These are phyloP conservation scores for Mastigias papua DNA, from an alignment of 30 jellyfish, hydroid and myxozoan species.

Conservation along the genomic window DNA sequence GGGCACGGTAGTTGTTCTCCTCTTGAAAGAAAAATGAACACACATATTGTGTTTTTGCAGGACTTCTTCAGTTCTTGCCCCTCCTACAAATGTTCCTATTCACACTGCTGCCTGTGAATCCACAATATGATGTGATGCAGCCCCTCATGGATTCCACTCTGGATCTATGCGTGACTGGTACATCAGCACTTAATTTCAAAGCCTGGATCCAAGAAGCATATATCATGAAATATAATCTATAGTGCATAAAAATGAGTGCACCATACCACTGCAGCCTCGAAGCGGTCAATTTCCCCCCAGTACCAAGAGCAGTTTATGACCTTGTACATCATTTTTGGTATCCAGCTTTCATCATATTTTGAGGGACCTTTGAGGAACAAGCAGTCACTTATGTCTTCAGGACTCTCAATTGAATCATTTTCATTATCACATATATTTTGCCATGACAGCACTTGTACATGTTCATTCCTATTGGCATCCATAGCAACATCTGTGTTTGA, in stretches of 20 bases:
- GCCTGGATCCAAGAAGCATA: neutral
- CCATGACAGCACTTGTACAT: constrained; percentile 54
- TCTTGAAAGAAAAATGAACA: too few relatives aligned
- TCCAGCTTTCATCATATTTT: constrained; percentile 13
- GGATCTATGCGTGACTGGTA: too few relatives aligned
- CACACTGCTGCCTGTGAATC: neutral
- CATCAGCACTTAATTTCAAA: too few relatives aligned
- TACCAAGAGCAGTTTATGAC: constrained; percentile 67
- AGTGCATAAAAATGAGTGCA: too few relatives aligned
- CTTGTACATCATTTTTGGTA: constrained; percentile 52
- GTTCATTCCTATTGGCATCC: constrained; percentile 57
- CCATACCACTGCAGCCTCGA: constrained; percentile 73
- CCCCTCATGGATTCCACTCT: neutral
- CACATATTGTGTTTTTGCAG: too few relatives aligned
- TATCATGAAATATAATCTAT: neutral
- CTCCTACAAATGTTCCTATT: neutral
- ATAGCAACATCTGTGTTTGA: constrained; percentile 44
- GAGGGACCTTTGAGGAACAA: neutral
- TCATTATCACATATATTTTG: neutral
- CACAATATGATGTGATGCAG: too few relatives aligned
- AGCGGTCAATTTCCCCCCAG: constrained; percentile 75
- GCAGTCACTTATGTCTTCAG: constrained; percentile 16
- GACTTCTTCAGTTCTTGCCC: too few relatives aligned
- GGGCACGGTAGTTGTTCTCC: too few relatives aligned
- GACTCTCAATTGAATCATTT: neutral